Evolutionary conservation across 1,140 invertebrate genomes (phyloP).

Genomic region (Heterodera carotae): DNA sequence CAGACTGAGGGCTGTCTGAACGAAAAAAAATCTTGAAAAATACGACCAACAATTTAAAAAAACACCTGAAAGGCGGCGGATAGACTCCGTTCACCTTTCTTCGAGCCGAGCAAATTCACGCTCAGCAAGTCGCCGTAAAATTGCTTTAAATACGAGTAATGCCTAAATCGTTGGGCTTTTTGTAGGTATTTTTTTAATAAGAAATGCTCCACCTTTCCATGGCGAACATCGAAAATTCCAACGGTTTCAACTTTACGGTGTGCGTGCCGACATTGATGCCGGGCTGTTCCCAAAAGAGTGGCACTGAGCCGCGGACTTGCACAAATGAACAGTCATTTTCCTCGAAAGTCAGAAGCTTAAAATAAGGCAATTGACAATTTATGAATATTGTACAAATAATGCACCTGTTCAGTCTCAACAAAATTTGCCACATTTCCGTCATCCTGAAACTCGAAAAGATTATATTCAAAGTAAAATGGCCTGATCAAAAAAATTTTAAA

Average conservation of each 20-base stretch:
- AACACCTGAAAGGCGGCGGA: constrained; percentile 85
- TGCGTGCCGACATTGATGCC: constrained; percentile 98
- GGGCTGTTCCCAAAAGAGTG: constrained; percentile 97
- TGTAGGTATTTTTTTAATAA: constrained; percentile 7
- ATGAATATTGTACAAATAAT: not conserved
- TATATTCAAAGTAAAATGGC: too few relatives aligned
- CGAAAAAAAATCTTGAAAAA: constrained; percentile 28
- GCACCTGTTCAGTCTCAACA: constrained; percentile 93
- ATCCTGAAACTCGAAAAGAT: constrained; percentile 70
- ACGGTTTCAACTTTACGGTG: constrained; percentile 91
- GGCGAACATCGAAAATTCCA: constrained; percentile 85
- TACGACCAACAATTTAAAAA: too few relatives aligned
- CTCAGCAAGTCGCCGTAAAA: constrained; percentile 88
- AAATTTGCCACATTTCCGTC: constrained; percentile 99
- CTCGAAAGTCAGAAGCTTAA: constrained; percentile 73
- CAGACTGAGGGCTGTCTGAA: constrained; percentile 79
- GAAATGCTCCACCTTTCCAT: constrained; percentile 72
- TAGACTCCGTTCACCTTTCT: constrained; percentile 93
- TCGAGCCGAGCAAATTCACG: constrained; percentile 88
- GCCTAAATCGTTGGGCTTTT: constrained; percentile 68
- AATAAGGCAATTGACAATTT: not conserved
- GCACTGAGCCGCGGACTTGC: constrained; percentile 89
- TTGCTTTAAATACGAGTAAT: constrained; percentile 82
- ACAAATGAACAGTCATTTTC: constrained; percentile 76
- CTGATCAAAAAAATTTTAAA: constrained; percentile 6